phyloP scores from a whole-genome alignment of 2,113 vertebrate genomes.

The Oncorhynchus tshawytscha region DNA sequence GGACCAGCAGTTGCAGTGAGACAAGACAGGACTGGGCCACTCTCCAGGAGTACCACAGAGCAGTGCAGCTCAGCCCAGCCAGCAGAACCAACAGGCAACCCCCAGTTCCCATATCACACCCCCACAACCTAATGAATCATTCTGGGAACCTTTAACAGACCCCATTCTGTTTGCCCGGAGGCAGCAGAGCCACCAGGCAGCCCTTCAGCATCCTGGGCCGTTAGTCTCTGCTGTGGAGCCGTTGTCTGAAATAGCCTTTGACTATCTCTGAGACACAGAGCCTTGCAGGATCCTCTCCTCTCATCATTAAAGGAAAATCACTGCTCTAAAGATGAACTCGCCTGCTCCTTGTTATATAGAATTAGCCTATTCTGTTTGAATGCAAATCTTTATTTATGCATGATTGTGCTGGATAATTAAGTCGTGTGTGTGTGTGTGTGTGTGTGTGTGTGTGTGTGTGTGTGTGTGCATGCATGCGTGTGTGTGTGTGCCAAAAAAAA shows the following conservation, averaged over 20 bases:
- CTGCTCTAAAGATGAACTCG: not conserved
- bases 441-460: too few relatives aligned
- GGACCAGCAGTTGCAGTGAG: constrained; percentile 28
- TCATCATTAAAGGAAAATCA: not conserved
- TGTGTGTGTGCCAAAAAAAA: too few relatives aligned
- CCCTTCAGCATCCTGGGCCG: not conserved
- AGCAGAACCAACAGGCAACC: too few relatives aligned
- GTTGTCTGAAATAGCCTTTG: not conserved
- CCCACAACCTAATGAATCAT: not conserved
- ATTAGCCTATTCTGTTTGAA: too few relatives aligned
- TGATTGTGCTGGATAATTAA: too few relatives aligned
- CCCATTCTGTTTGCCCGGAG: too few relatives aligned
- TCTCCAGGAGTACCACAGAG: constrained; percentile 11
- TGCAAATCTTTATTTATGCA: not conserved
- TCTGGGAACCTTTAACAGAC: constrained; percentile 18
- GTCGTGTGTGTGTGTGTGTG: too few relatives aligned
- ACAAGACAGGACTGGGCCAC: constrained; percentile 29
- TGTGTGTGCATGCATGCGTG: too few relatives aligned
- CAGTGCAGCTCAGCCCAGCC: too few relatives aligned
- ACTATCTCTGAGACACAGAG: not conserved
- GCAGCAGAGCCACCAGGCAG: too few relatives aligned
- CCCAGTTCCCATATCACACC: too few relatives aligned
- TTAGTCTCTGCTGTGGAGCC: not conserved
- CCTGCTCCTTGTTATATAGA: not conserved
- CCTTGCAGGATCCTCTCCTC: not conserved